Base-by-base conservation (phyloP, 35 echinoderm and acorn worm genomes). In the Heliocidaris erythrogramma region DNA sequence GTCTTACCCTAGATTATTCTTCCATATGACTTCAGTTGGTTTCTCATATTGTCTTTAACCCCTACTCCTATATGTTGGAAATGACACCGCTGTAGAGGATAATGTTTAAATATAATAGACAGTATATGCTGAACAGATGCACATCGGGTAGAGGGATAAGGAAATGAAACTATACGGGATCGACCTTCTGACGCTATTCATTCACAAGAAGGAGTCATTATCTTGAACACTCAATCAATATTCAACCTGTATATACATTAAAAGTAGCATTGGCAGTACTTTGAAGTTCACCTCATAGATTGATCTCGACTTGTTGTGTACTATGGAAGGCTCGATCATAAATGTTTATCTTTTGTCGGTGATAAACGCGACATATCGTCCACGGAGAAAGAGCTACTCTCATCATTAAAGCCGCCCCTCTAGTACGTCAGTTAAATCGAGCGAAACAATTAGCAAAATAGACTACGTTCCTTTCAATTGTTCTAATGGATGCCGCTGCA, bases 381-480 rank as follows among this genome's bases (percentile, higher is more conserved):
- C 24, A 4, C 65, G 14, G 65, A 78, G 21, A 78, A 78, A 78
- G 65, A 24, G 65, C n/a, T 78, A 78, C 65, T 78, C 21, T 78
- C 65, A 17, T 78, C 65, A 78, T 78, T 78, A 78, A 78, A 78
- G 65, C 65, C 18, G 21, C 14, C 65, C 65, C 21, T 24, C 21
- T 78, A 21, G 65, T 78, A 78, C 21, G 65, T n/a, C 65, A n/a
- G 65, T 78, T 21, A 78, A 78, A 78, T 78, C 65, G 65, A 78
- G 65, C 65, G 65, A 78, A 78, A 78, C 65, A 78, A 78, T 78
- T 78, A 78, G 65, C 65, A 78, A 78, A 78, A 78, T 78, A 78
- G 65, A 78, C 65, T 78, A 78, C 65, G 65, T 78, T 78, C 65
- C 14, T 78, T 78, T 78, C 65, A 78, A 78, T 78, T 78, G 65